Conservation (phyloP, 2,797 vertebrate species). For the Carduelis carduelis region DNA sequence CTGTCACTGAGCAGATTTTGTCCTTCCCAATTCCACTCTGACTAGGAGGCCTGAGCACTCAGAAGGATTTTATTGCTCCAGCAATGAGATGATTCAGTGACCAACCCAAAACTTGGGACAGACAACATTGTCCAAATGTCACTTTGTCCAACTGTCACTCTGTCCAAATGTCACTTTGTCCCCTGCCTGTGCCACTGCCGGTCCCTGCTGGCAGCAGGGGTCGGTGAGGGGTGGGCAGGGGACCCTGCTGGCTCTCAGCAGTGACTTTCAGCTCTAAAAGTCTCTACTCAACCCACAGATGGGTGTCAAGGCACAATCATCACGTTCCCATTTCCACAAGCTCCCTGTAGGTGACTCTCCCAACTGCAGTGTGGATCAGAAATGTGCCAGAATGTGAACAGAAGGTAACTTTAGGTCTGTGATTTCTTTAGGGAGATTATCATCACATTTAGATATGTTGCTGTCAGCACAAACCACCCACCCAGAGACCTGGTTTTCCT, state of each 20-base stretch:
- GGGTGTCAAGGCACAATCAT: not conserved
- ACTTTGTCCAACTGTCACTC: not conserved
- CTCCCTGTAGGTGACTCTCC: not conserved
- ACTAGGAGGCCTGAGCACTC: not conserved
- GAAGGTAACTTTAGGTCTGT: constrained; percentile 5
- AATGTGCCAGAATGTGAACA: not conserved
- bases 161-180: not conserved
- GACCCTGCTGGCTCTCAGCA: not conserved
- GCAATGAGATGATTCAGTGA: not conserved
- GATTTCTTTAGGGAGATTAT: not conserved
- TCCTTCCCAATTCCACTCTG: not conserved
- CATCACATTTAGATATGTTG: not conserved
- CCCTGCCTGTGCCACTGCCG: not conserved
- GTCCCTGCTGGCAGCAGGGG: not conserved
- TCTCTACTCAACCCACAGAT: not conserved
- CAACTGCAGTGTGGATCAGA: not conserved
- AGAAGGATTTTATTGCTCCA: not conserved
- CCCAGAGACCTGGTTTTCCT: not conserved
- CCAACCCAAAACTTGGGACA: fast-evolving
- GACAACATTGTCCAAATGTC: not conserved
- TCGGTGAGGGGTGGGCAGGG: no score
- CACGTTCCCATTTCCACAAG: not conserved
- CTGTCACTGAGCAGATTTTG: not conserved
- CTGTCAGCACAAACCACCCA: constrained; percentile 42
- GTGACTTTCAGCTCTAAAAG: not conserved